Base-by-base conservation (phyloP, 2,888 invertebrate genomes). In the Ophion ventricosus region DNA sequence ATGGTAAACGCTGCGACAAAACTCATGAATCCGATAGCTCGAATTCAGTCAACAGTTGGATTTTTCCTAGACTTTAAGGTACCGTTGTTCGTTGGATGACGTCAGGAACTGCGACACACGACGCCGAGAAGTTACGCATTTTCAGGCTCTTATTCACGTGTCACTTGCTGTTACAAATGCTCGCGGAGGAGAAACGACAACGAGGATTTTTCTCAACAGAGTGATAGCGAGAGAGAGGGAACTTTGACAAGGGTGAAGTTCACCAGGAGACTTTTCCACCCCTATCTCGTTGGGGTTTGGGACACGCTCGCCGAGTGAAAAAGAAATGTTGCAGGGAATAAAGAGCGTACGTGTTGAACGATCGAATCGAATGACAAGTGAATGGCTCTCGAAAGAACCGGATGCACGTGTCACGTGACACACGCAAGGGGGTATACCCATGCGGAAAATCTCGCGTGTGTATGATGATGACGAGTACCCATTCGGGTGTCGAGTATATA, bases 21-120 rank as follows among this genome's bases (percentile, higher is more conserved):
- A n/a, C 80, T 80, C 69, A 72, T 74, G 84, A 78, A 73, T 84
- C 80, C 69, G 59, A 64, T 74, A 57, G 43, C 43, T 61, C 25
- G 8, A 69, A 57, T 76, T 54, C 25, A 0, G 35, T 26, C 69
- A 35, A 43, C 40, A 67, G 57, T 74, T 69, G 25, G 74, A 57
- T 80, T 80, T 80, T 84, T 79, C 61, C 69, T 69, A 17, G 29
- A 35, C 73, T n/a, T n/a, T 26, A 29, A 54, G 43, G 23, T 73
- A 29, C 43, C 40, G 57, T 56, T 70, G n/a, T 64, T 54, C 35
- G 49, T 40, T 40, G 49, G 29, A 14, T 23, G 54, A 76, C 23
- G 20, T 57, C 35, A 76, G 35, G 66, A 56, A 40, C 20, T 25
- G 20, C 29, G 49, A 23, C 76, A 23, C 76, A 40, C 25, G 14